A percentile compares a stretch with the other conserved stretches of the same genome.
phyloP scores from a whole-genome alignment of 2,888 invertebrate genomes.

The Abscondita cerata region DNA sequence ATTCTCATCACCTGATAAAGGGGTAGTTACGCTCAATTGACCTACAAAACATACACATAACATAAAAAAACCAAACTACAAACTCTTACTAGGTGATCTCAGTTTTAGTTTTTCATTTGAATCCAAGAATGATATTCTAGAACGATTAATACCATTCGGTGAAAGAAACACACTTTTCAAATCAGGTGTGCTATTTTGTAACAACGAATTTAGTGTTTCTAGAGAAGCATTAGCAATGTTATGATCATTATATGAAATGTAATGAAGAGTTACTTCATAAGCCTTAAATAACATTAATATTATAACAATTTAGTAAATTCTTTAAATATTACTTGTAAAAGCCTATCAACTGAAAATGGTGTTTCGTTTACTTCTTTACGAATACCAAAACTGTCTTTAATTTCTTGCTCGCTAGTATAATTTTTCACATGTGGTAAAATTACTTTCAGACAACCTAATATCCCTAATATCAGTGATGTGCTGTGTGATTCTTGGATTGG shows the following conservation, averaged over 20 bases:
- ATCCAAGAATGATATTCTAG: constrained; percentile 56
- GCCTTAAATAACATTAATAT: constrained; percentile 64
- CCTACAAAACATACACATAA: constrained; percentile 48
- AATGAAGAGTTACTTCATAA: constrained; percentile 78
- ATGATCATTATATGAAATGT: constrained; percentile 77
- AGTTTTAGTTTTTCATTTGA: constrained; percentile 56
- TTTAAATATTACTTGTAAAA: constrained; percentile 51
- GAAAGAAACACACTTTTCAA: constrained; percentile 64
- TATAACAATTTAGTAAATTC: constrained; percentile 10
- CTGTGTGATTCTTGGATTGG: constrained; percentile 55
- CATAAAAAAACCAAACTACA: constrained; percentile 3
- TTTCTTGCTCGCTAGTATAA: constrained; percentile 42
- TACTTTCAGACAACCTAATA: constrained; percentile 69
- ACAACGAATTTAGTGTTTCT: constrained; percentile 74
- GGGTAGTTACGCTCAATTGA: constrained; percentile 58
- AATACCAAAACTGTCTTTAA: constrained; percentile 52
- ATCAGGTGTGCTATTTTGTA: constrained; percentile 63
- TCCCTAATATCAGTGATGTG: constrained; percentile 67
- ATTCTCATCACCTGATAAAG: constrained; percentile 53
- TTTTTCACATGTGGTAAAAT: constrained; percentile 65
- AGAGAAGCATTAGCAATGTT: constrained; percentile 88
- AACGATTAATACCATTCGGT: constrained; percentile 57
- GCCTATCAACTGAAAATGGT: constrained; percentile 51
- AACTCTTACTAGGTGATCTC: constrained; percentile 64
- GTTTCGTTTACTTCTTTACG: constrained; percentile 48